Evolutionary conservation across 2,113 vertebrate species (phyloP), one percentile per base, ranked within the genome.

Genomic region (Equus quagga): DNA sequence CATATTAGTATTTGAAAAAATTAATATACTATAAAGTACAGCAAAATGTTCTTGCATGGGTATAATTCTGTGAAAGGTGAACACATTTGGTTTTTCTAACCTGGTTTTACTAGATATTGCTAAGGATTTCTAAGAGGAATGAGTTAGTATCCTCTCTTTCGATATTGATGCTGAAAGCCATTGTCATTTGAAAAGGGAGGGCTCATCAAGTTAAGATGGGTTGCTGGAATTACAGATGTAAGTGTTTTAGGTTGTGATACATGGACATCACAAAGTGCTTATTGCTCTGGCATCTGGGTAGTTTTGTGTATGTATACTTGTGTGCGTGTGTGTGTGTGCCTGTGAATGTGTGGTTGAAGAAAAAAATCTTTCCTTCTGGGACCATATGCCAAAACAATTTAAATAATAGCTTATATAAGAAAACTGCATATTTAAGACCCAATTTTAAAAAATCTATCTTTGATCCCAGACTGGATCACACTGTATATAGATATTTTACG

Each of bases 381-480:
- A 85, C 46, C 13, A 64, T 31, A 73, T 58, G 26, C 24, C 17
- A 49, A 94, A 95, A 33, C 18, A 46, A 94, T 73, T 78, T 95
- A 56, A 91, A 85, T 56, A 94, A 96, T 95, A 64, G 56, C 60
- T 78, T 78, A 62, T 90, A 58, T 86, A 94, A 76, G 65, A 91
- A 93, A 44, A 83, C 18, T 88, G 41, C 49, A 94, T 85, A 94
- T 70, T 83, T 90, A 58, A 23, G 9, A 87, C 31, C 86, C 62
- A 88, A 41, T 41, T 78, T 95, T 41, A 46, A 95, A 95, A 96
- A 82, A 70, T 67, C 41, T 89, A 15, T 89, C 46, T 89, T 96
- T 56, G n/a, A 62, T 86, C 13, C 41, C 12, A 24, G 88, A 60
- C 13, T 84, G 46, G 58, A 88, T 91, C 31, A 88, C 1, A 49